These are phyloP conservation scores for Aphelenchoides avenae DNA, from an alignment of 1,140 invertebrate genomes.

Conservation along the genomic window DNA sequence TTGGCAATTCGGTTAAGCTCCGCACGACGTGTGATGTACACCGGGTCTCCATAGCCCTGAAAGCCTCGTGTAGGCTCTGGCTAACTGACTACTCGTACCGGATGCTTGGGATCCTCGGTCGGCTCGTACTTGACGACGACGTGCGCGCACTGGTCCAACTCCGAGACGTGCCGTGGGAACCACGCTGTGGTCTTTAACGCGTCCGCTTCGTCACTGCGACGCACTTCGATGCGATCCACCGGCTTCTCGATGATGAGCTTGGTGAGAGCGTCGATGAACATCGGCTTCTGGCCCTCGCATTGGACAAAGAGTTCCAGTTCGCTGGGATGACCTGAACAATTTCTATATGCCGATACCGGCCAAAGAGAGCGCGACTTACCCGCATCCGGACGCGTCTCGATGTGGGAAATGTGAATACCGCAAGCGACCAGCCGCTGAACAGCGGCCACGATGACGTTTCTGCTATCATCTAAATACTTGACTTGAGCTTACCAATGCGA, in stretches of 20 bases:
- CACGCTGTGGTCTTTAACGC: slow-evolving; percentile 68
- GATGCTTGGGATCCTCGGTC: slow-evolving; percentile 81
- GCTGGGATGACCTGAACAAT: slow-evolving; percentile 6
- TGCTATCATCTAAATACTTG: slow-evolving; percentile 26
- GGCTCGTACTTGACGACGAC: slow-evolving; percentile 97
- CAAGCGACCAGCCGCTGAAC: slow-evolving; percentile 15
- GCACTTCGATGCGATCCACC: slow-evolving; percentile 34
- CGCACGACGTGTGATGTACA: slow-evolving; percentile 48
- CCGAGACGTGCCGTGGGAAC: slow-evolving; percentile 92
- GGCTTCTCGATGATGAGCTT: slow-evolving; percentile 40
- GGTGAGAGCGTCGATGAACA: slow-evolving; percentile 41
- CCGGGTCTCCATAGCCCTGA: slow-evolving; percentile 51
- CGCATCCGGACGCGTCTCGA: slow-evolving; percentile 38
- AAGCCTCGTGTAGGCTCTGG: slow-evolving; percentile 2
- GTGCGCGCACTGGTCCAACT: slow-evolving; percentile 94
- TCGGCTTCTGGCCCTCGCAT: slow-evolving; percentile 26
- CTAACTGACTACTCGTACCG: slow-evolving; percentile 65
- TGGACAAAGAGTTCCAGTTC: slow-evolving; percentile 37
- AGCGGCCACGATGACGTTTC: slow-evolving; percentile 21
- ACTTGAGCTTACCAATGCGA: too few relatives aligned
- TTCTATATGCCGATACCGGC: neutral
- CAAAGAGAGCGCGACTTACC: slow-evolving; percentile 13
- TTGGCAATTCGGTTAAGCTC: slow-evolving; percentile 49
- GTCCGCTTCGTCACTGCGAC: slow-evolving; percentile 4
- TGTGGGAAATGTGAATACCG: slow-evolving; percentile 28